Evolutionary conservation across 2,888 invertebrate species (phyloP).

Genomic region (Julus scandinavius): DNA sequence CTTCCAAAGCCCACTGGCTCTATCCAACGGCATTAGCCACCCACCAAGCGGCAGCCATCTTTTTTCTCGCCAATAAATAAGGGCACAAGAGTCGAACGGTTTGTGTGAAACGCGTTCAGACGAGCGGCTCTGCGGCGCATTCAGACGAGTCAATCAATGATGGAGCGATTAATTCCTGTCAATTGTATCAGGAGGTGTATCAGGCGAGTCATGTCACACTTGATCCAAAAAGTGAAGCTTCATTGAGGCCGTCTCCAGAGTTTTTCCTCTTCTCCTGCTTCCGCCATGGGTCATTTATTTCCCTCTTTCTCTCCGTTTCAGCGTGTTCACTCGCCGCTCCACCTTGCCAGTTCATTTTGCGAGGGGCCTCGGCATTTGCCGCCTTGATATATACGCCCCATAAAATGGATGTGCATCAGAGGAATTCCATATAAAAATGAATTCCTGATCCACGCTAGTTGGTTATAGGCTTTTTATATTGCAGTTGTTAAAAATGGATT

Average conservation of each 20-base stretch:
- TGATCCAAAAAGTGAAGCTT: conserved; percentile 5
- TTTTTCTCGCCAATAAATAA: conserved; percentile 6
- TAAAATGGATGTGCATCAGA: conserved; percentile 42
- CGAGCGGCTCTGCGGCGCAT: not conserved
- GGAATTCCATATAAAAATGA: conserved; percentile 42
- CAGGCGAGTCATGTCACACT: not conserved
- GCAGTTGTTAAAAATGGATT: conserved; percentile 42
- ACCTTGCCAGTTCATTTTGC: conserved; percentile 39
- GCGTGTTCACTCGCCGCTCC: not conserved
- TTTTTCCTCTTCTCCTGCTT: conserved; percentile 5
- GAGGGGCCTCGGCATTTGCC: conserved; percentile 29
- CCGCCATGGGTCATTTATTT: conserved; percentile 42
- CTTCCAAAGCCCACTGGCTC: not conserved
- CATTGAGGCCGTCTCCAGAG: conserved; percentile 4
- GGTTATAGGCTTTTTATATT: conserved; percentile 35
- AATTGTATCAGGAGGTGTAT: conserved; percentile 43
- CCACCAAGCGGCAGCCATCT: not conserved
- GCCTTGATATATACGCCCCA: conserved; percentile 39
- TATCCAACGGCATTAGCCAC: not conserved
- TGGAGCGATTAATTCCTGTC: conserved; percentile 48
- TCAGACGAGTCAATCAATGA: conserved; percentile 50
- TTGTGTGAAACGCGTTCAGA: not conserved
- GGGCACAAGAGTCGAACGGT: not conserved
- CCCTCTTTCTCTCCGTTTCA: not conserved
- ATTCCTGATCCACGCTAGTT: conserved; percentile 39